A percentile compares a stretch with the other conserved stretches of the same genome.
phyloP scores from a whole-genome alignment of 2,888 invertebrate genomes.

The Strigamia maritima region DNA sequence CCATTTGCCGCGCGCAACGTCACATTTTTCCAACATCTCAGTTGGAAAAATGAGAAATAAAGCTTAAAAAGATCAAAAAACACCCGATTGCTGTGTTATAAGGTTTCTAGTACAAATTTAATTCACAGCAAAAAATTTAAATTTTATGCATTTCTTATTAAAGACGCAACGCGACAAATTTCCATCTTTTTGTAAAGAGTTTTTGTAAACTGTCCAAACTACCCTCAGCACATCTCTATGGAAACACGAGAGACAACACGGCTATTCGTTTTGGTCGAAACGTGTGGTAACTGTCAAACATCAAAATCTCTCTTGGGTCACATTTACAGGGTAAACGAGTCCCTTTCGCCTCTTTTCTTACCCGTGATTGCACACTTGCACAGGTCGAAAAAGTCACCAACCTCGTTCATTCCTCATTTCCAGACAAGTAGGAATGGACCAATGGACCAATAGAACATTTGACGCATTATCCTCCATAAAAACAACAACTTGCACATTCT shows the following conservation, averaged over 20 bases:
- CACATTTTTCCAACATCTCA: too few species aligned
- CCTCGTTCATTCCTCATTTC: constrained; percentile 11
- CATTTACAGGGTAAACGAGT: constrained; percentile 26
- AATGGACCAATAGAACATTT: neutral
- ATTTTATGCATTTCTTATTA: too few species aligned
- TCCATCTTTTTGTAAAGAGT: neutral
- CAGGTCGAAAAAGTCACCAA: constrained; percentile 22
- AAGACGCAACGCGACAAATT: neutral
- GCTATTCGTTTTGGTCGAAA: neutral
- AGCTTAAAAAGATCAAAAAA: too few species aligned
- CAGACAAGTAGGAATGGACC: neutral
- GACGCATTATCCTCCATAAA: neutral
- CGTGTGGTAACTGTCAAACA: neutral
- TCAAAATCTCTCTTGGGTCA: neutral
- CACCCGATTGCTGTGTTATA: too few species aligned
- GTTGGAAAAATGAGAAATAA: too few species aligned
- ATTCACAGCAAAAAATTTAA: too few species aligned
- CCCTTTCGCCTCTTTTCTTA: constrained; percentile 11
- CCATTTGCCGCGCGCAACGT: too few species aligned
- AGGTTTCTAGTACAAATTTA: too few species aligned
- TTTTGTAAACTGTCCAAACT: neutral
- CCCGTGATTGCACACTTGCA: constrained; percentile 7
- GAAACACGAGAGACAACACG: neutral
- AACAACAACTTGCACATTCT: neutral
- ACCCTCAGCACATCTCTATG: neutral